Conservation (phyloP, 2,888 invertebrate genomes). For the Netelia virgata region DNA sequence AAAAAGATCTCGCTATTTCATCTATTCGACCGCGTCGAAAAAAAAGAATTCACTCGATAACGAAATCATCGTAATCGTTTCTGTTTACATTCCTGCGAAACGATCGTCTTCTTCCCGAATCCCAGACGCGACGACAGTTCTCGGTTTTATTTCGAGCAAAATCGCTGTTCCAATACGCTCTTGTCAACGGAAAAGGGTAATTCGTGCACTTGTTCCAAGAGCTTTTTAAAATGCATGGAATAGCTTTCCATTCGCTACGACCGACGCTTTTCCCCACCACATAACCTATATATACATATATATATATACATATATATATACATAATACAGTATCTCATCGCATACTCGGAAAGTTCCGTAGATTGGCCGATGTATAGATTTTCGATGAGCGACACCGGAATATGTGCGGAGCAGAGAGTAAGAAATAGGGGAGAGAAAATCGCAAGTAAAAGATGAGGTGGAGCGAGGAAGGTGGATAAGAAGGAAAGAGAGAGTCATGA, state of each 20-base stretch:
- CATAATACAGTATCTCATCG: conserved; percentile 13
- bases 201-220: conserved; percentile 71
- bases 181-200: conserved; percentile 59
- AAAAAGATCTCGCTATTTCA: no score
- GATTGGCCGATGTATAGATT: conserved; percentile 55
- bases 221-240: conserved; percentile 78
- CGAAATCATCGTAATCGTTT: no score
- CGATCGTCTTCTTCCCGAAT: background rate
- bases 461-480: background rate
- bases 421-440: conserved; percentile 17
- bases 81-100: no score
- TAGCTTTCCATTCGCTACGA: conserved; percentile 66
- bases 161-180: conserved; percentile 55
- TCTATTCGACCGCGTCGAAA: no score
- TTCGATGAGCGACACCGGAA: conserved; percentile 61
- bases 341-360: conserved; percentile 15
- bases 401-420: conserved; percentile 37
- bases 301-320: conserved; percentile 15
- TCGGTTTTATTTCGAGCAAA: conserved; percentile 43
- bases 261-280: conserved; percentile 43
- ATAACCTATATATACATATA: background rate
- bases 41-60: no score
- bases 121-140: background rate
- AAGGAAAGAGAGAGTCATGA: conserved; percentile 47
- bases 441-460: conserved; percentile 41